These are phyloP conservation scores for Diarsia mendica DNA, from an alignment of 2,888 invertebrate genomes.

Conservation along the genomic window DNA sequence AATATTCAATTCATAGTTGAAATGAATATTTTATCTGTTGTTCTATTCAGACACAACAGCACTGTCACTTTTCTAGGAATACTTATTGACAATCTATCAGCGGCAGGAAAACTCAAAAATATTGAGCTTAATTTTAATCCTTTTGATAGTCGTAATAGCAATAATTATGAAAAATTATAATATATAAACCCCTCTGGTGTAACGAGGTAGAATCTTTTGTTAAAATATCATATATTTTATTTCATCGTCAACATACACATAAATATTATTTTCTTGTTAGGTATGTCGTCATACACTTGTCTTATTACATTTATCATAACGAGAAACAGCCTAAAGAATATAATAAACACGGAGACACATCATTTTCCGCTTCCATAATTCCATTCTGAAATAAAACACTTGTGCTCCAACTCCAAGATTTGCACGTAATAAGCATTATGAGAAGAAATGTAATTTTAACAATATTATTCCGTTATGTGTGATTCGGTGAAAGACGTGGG, in stretches of 20 bases:
- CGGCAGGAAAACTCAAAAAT: too few species aligned
- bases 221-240: background rate
- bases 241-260: background rate
- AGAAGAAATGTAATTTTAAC: conserved; percentile 40
- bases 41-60: too few species aligned
- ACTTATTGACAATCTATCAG: too few species aligned
- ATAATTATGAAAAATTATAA: too few species aligned
- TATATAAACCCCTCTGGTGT: background rate
- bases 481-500: conserved; percentile 11
- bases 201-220: background rate
- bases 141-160: background rate
- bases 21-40: too few species aligned
- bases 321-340: conserved; percentile 10
- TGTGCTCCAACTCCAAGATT: conserved; percentile 24
- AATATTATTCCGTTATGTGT: conserved; percentile 34
- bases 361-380: conserved; percentile 25
- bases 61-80: background rate
- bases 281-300: conserved; percentile 16
- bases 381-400: conserved; percentile 24
- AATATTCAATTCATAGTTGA: background rate
- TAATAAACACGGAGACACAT: conserved; percentile 16
- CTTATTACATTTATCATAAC: conserved; percentile 21
- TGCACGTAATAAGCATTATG: conserved; percentile 35
- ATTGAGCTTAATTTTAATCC: background rate
- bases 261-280: background rate